phyloP scores from a whole-genome alignment of 2,113 vertebrate genomes.

The Cyanoderma ruficeps region DNA sequence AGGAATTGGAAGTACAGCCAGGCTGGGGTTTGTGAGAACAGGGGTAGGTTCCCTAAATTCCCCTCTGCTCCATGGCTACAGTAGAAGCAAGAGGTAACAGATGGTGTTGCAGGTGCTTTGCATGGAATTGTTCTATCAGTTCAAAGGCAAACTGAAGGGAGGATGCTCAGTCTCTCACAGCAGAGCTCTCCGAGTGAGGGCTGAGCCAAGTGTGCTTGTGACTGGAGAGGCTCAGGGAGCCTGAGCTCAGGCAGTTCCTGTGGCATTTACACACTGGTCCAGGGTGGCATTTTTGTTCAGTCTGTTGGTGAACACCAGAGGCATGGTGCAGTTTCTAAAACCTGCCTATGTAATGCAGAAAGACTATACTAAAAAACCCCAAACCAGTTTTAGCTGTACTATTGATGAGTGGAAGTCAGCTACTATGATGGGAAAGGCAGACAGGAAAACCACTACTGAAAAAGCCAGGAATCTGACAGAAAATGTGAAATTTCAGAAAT shows the following conservation, averaged over 20 bases:
- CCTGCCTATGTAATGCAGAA: neutral
- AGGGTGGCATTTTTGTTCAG: neutral
- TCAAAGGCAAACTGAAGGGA: neutral
- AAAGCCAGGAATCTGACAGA: neutral
- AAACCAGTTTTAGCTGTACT: neutral
- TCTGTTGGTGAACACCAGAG: neutral
- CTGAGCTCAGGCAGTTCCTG: neutral
- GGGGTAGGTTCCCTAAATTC: neutral
- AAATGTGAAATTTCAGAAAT: neutral
- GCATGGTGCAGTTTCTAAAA: neutral
- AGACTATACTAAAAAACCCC: accelerated
- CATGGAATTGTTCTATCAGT: neutral
- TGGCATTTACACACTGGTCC: neutral
- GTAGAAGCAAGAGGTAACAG: neutral
- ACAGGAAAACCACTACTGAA: neutral
- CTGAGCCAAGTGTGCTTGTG: neutral
- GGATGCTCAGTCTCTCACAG: neutral
- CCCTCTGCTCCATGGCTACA: neutral
- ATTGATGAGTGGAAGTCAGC: neutral
- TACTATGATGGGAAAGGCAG: neutral
- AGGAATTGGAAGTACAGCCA: neutral
- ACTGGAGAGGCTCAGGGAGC: neutral
- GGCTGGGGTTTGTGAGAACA: neutral
- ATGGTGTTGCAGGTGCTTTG: neutral
- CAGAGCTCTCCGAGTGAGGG: no score